These are phyloP conservation scores for Galaxias olidus DNA, from an alignment of 2,797 vertebrate genomes.

Conservation along the genomic window DNA sequence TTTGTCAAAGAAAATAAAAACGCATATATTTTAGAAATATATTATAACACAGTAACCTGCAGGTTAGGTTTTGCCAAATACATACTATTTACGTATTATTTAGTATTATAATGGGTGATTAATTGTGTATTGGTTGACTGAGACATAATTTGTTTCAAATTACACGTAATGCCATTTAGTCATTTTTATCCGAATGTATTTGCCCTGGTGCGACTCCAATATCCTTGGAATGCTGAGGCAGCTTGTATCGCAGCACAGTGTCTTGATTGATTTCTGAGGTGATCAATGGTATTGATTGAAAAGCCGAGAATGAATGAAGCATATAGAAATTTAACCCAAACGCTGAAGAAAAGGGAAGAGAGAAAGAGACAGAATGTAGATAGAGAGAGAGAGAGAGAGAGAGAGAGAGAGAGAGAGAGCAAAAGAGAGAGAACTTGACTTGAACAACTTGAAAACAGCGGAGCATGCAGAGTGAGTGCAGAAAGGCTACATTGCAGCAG, in stretches of 20 bases:
- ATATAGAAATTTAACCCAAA: neutral
- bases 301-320: slow-evolving; percentile 18
- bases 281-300: slow-evolving; percentile 54
- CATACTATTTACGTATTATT: too few species aligned
- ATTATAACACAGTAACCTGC: too few species aligned
- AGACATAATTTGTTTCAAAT: too few species aligned
- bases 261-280: slow-evolving; percentile 52
- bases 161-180: too few species aligned
- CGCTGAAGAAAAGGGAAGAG: slow-evolving; percentile 9
- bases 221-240: slow-evolving; percentile 11
- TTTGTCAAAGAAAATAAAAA: too few species aligned
- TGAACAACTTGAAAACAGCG: slow-evolving; percentile 59
- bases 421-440: slow-evolving; percentile 14
- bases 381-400: slow-evolving; percentile 18
- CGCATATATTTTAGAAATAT: too few species aligned
- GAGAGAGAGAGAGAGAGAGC: slow-evolving; percentile 7
- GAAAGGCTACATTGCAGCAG: slow-evolving; percentile 55
- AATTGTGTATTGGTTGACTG: too few species aligned
- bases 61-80: too few species aligned
- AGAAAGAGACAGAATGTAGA: slow-evolving; percentile 29
- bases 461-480: slow-evolving; percentile 58
- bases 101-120: too few species aligned
- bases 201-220: neutral
- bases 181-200: too few species aligned
- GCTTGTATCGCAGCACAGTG: slow-evolving; percentile 19